These are phyloP conservation scores for Mamestra brassicae DNA, from an alignment of 2,888 invertebrate genomes.

Conservation along the genomic window DNA sequence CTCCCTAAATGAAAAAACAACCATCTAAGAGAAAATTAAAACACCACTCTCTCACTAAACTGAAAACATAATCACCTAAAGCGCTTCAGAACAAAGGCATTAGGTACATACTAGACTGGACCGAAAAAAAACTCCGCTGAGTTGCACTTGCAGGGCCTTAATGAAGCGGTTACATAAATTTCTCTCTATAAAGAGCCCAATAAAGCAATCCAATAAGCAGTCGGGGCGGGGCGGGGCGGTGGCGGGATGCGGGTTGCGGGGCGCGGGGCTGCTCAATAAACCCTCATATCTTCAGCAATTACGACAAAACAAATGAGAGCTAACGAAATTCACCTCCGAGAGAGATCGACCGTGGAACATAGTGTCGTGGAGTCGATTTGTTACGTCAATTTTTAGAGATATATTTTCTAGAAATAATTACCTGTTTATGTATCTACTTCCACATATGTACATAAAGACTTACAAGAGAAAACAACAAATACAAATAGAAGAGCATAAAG, in stretches of 20 bases:
- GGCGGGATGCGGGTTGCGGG: slow-evolving; percentile 58
- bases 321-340: slow-evolving; percentile 89
- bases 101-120: slow-evolving; percentile 57
- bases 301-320: slow-evolving; percentile 89
- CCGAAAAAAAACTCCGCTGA: slow-evolving; percentile 53
- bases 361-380: slow-evolving; percentile 67
- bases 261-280: slow-evolving; percentile 74
- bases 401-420: background rate
- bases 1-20: background rate
- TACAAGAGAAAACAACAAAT: no score
- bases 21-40: slow-evolving; percentile 28
- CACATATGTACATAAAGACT: no score
- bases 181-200: slow-evolving; percentile 79
- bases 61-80: slow-evolving; percentile 55
- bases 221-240: slow-evolving; percentile 68
- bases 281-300: slow-evolving; percentile 88
- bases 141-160: slow-evolving; percentile 68
- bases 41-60: slow-evolving; percentile 36
- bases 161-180: slow-evolving; percentile 82
- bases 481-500: no score
- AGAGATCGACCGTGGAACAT: slow-evolving; percentile 74
- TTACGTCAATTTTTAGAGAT: background rate
- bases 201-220: slow-evolving; percentile 84
- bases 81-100: slow-evolving; percentile 51
- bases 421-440: background rate